Conservation (phyloP, 1,140 invertebrate genomes). For the Dreissena rostriformis region DNA sequence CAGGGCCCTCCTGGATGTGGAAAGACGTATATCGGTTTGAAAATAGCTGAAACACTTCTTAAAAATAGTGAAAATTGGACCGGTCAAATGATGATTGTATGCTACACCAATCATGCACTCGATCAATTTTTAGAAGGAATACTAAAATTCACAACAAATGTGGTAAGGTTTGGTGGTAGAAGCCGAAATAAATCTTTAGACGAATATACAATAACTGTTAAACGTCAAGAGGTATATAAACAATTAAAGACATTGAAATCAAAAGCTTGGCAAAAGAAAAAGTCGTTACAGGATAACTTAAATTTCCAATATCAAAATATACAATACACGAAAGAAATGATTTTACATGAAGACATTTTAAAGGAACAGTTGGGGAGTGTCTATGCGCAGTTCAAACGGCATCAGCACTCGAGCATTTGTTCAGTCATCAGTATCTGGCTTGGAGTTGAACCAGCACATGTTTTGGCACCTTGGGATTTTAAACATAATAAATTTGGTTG, state of each 20-base stretch:
- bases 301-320: too few relatives aligned
- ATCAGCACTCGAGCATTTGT: slow-evolving; percentile 65
- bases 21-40: slow-evolving; percentile 71
- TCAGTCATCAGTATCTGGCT: slow-evolving; percentile 71
- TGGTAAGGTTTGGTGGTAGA: slow-evolving; percentile 89
- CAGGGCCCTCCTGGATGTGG: slow-evolving; percentile 83
- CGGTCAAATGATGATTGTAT: slow-evolving; percentile 88
- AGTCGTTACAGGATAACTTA: too few relatives aligned
- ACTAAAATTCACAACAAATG: slow-evolving; percentile 28
- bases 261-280: too few relatives aligned
- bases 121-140: slow-evolving; percentile 92
- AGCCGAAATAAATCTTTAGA: slow-evolving; percentile 81
- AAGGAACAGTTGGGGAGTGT: too few relatives aligned
- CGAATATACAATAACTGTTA: too few relatives aligned
- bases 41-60: slow-evolving; percentile 4
- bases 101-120: slow-evolving; percentile 93
- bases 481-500: slow-evolving; percentile 27
- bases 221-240: too few relatives aligned
- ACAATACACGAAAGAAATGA: too few relatives aligned
- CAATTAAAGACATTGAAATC: too few relatives aligned
- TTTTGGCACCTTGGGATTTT: slow-evolving; percentile 79
- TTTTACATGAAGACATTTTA: too few relatives aligned
- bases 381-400: too few relatives aligned
- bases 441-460: slow-evolving; percentile 76
- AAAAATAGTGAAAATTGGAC: background rate